Evolutionary conservation across 2,888 invertebrate species (phyloP), one percentile per base, ranked within the genome.

Genomic region (Eudemis profundana): DNA sequence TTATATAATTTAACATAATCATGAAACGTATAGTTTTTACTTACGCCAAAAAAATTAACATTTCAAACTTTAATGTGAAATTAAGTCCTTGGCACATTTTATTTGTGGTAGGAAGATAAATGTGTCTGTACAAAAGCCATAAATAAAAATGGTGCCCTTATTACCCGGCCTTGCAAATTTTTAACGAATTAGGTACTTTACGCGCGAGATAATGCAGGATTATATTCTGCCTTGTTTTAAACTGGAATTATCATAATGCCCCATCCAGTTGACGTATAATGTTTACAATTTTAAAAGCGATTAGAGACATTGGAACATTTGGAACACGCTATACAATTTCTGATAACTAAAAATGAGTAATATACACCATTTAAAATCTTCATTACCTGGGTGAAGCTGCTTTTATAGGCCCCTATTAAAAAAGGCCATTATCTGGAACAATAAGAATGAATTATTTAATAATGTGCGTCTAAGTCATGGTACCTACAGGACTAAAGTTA

Each of bases 391-490:
- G 21, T 44, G 23, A 3, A 38, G 36, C 50, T 19, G 21, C 7
- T 27, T 40, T 66, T 62, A 57, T 50, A 47, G 27, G 15, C 14
- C 12, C 40, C 53, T 33, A 38, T 53, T 38, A 36, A 23, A 46
- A 36, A 38, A 21, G 53, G 49, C 49, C 66, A 62, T 66, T 21
- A 62, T 66, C 68, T 68, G 68, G 51, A 68, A 68, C 68, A 65
- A 68, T 15, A 27, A 47, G n/a, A 7, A 47, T 14, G 4, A 21
- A 5, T 10, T 19, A 17, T 29, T 19, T 4, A 19, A n/a, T 17
- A n/a, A 42, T 12, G 15, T 44, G 50, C 42, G 19, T 36, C n/a
- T n/a, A n/a, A 29, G 4, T 29, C 10, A 8, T 33, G 8, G 1
- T 1, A 8, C 33, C 5, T 33, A 33, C 5, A 23, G 33, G 33